Conservation (phyloP, 2,888 invertebrate genomes). For the Tetrapedia diversipes region DNA sequence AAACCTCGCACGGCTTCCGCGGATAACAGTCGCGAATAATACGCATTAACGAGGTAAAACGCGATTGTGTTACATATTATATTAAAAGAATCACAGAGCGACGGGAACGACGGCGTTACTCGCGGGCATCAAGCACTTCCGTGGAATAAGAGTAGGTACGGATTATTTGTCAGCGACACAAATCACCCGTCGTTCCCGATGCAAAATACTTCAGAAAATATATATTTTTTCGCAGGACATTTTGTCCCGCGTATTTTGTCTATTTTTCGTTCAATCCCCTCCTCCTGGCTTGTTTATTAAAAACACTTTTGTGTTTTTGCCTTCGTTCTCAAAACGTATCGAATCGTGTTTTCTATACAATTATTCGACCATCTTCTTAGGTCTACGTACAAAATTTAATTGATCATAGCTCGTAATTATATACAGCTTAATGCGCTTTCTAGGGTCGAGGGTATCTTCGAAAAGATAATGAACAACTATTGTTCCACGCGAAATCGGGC, state of each 20-base stretch:
- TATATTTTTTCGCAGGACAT: not conserved
- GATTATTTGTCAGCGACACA: not conserved
- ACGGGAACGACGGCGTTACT: not conserved
- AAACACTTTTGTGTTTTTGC: not conserved
- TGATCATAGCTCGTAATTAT: not conserved
- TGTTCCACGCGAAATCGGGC: not conserved
- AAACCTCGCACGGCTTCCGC: slow-evolving; percentile 24
- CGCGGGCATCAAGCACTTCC: not conserved
- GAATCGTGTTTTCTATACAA: slow-evolving; percentile 1
- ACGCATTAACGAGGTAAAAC: slow-evolving; percentile 42
- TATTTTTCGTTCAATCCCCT: too few relatives aligned
- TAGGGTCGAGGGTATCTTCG: not conserved
- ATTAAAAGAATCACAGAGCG: slow-evolving; percentile 26
- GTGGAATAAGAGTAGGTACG: not conserved
- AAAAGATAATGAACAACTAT: not conserved
- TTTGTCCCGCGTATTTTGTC: not conserved
- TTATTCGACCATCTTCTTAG: not conserved
- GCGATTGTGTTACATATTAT: slow-evolving; percentile 12
- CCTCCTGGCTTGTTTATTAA: not conserved
- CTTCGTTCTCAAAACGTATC: not conserved
- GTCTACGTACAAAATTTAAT: not conserved
- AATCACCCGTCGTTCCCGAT: not conserved
- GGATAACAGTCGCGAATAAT: slow-evolving; percentile 47
- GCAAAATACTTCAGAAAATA: slow-evolving; percentile 31
- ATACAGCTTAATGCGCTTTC: not conserved